These are phyloP conservation scores for Lepas anatifera DNA, from an alignment of 2,888 invertebrate genomes.

Conservation along the genomic window DNA sequence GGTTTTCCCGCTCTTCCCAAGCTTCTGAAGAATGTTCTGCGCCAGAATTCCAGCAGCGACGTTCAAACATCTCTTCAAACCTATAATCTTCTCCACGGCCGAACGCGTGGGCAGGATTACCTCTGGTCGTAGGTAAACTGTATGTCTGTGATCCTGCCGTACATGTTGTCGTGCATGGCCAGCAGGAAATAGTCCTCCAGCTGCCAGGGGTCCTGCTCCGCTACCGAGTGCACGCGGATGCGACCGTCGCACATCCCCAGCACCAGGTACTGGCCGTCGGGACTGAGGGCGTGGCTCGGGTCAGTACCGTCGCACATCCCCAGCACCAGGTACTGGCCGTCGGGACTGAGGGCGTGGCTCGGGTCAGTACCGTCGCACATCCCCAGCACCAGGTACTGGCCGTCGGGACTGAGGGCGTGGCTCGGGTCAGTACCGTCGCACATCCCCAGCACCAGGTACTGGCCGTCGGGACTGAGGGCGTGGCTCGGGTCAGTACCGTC, in stretches of 20 bases:
- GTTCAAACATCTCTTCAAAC: too few species aligned
- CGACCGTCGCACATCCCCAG: slow-evolving; percentile 13
- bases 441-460: too few species aligned
- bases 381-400: too few species aligned
- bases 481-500: neutral
- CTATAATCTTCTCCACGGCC: too few species aligned
- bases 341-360: neutral
- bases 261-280: neutral
- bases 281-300: neutral
- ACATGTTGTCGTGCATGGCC: slow-evolving; percentile 60
- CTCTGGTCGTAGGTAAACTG: slow-evolving; percentile 24
- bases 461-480: neutral
- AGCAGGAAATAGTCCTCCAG: slow-evolving; percentile 52
- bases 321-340: slow-evolving; percentile 4
- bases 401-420: too few species aligned
- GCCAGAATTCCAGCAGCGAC: too few species aligned
- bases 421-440: too few species aligned
- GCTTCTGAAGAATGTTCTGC: too few species aligned
- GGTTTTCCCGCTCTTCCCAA: too few species aligned
- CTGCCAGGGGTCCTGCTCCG: slow-evolving; percentile 28
- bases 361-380: too few species aligned
- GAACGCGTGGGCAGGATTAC: too few species aligned
- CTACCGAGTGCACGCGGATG: neutral
- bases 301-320: neutral
- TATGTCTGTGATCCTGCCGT: slow-evolving; percentile 52